Evolutionary conservation across 2,888 invertebrate species (phyloP).

Genomic region (Hyposoter dolosus): DNA sequence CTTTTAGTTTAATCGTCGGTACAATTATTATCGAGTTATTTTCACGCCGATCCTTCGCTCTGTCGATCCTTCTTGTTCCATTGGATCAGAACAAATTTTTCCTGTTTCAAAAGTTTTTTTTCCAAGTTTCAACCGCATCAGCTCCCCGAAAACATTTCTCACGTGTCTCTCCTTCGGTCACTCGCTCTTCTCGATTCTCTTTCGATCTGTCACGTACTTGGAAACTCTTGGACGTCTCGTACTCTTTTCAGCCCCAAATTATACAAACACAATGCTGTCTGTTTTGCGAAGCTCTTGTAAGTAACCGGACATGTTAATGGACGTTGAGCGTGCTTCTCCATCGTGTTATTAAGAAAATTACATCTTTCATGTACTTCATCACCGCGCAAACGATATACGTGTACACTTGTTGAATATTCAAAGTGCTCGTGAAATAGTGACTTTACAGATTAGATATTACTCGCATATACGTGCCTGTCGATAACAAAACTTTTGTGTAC

Average conservation of each 20-base stretch:
- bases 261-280: conserved; percentile 70
- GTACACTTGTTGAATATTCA: background rate
- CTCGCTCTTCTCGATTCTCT: background rate
- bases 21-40: background rate
- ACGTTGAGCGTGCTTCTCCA: background rate
- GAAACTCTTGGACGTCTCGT: background rate
- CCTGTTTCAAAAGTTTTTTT: background rate
- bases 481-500: conserved; percentile 12
- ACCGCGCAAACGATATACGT: background rate
- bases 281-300: conserved; percentile 77
- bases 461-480: background rate
- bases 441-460: conserved; percentile 18
- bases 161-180: conserved; percentile 14
- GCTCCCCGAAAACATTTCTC: background rate
- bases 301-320: conserved; percentile 67
- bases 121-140: background rate
- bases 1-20: background rate
- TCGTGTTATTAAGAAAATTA: conserved; percentile 12
- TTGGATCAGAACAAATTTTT: background rate
- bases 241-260: background rate
- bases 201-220: background rate
- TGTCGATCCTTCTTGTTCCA: background rate
- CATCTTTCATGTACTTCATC: background rate
- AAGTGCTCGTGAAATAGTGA: background rate
- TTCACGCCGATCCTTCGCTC: background rate